Percentiles rank a stretch among this genome's conserved stretches.
These are phyloP conservation scores for Yponomeuta cagnagella DNA, from an alignment of 2,888 invertebrate species.

Conservation along the genomic window DNA sequence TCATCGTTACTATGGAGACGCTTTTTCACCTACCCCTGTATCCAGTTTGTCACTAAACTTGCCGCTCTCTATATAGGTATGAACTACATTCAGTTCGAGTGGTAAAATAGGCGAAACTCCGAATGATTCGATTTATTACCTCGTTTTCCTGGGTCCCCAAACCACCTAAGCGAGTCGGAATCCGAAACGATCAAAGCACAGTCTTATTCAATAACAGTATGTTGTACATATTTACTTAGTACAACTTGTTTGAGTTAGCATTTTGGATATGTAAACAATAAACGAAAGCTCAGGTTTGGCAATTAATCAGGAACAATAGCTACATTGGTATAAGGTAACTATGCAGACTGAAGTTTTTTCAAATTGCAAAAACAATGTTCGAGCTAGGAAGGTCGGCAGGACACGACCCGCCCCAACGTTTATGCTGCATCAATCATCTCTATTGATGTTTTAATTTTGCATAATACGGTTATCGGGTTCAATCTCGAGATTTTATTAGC, in stretches of 20 bases:
- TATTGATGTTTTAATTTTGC: constrained; percentile 36
- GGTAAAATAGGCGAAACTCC: too few relatives aligned
- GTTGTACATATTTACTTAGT: background rate
- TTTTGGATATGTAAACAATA: background rate
- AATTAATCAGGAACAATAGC: background rate
- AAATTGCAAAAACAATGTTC: constrained; percentile 33
- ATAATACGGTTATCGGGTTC: constrained; percentile 23
- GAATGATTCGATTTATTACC: too few relatives aligned
- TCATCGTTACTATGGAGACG: too few relatives aligned
- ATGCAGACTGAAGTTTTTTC: background rate
- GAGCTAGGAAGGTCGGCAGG: constrained; percentile 33
- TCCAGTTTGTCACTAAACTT: too few relatives aligned
- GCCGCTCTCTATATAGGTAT: too few relatives aligned
- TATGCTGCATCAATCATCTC: constrained; percentile 39
- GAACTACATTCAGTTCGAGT: too few relatives aligned
- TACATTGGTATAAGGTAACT: background rate
- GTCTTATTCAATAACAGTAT: background rate
- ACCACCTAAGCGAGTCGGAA: too few relatives aligned
- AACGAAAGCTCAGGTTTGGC: constrained; percentile 7
- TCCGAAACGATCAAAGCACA: background rate
- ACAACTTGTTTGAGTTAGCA: background rate
- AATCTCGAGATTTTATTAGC: constrained; percentile 26
- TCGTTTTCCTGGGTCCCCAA: too few relatives aligned
- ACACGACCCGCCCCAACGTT: constrained; percentile 23
- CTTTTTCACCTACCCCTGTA: too few relatives aligned